A percentile compares a stretch with the other conserved stretches of the same genome.
Conservation (phyloP, 92 coral and sea anemone species). For the Zoanthus solanderi region DNA sequence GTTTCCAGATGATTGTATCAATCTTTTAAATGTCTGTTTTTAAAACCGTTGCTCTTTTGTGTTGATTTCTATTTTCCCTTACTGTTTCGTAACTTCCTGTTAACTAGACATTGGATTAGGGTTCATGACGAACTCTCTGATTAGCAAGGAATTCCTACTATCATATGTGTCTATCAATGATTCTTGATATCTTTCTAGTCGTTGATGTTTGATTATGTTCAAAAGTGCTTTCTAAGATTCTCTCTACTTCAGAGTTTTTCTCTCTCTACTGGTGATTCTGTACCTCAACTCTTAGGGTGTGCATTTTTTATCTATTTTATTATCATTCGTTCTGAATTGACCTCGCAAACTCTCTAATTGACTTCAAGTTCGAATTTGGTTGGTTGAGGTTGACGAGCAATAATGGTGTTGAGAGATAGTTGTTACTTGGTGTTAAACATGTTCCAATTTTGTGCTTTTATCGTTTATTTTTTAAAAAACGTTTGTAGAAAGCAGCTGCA, state of each 20-base stretch:
- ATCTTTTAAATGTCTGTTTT: not conserved
- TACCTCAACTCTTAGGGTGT: no score
- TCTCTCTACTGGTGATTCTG: no score
- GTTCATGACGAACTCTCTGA: not conserved
- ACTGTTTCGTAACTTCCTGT: not conserved
- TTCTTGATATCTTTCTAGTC: not conserved
- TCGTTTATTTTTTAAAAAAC: not conserved
- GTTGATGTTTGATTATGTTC: not conserved
- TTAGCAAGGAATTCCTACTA: not conserved
- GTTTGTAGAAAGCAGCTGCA: slow-evolving; percentile 88
- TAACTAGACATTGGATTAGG: not conserved
- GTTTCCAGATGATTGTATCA: not conserved
- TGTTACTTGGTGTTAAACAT: not conserved
- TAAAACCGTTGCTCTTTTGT: no score
- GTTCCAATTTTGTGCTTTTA: not conserved
- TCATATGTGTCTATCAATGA: not conserved
- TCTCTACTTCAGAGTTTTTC: no score
- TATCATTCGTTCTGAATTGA: no score
- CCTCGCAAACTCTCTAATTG: no score
- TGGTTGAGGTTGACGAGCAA: no score
- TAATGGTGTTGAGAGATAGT: no score
- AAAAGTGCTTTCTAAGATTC: no score
- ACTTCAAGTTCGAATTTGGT: not conserved
- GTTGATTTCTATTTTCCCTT: not conserved
- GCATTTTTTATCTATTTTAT: no score